These are phyloP conservation scores for Phymastichus coffea DNA, from an alignment of 1,140 invertebrate genomes.

Conservation along the genomic window DNA sequence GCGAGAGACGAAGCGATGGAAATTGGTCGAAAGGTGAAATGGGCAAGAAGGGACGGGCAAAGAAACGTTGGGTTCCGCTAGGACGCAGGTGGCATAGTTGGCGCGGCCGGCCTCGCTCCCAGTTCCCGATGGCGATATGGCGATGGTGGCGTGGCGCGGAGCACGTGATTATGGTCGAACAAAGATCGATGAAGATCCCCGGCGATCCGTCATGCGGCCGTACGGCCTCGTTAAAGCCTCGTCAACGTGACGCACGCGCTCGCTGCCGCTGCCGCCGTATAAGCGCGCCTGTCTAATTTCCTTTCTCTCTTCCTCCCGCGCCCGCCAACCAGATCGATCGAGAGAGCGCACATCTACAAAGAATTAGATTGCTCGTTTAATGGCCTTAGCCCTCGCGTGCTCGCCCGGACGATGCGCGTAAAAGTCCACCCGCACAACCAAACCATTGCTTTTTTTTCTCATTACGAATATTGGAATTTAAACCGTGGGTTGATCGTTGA, in stretches of 20 bases:
- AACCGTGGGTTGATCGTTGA: too few relatives aligned
- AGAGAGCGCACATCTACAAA: slow-evolving; percentile 27
- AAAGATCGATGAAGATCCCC: slow-evolving; percentile 28
- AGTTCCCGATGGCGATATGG: too few relatives aligned
- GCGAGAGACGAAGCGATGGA: background rate
- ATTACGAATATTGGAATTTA: too few relatives aligned
- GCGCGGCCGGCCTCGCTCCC: background rate
- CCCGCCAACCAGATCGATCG: slow-evolving; percentile 28
- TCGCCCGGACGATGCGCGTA: too few relatives aligned
- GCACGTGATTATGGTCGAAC: slow-evolving; percentile 32
- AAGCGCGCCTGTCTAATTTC: background rate
- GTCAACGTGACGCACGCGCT: background rate
- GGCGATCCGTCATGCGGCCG: background rate
- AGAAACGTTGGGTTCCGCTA: too few relatives aligned
- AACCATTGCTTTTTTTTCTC: too few relatives aligned
- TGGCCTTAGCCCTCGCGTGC: too few relatives aligned
- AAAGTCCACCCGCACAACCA: too few relatives aligned
- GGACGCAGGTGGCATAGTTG: background rate
- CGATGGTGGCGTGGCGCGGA: too few relatives aligned
- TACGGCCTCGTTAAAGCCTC: slow-evolving; percentile 1
- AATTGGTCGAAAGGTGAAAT: background rate
- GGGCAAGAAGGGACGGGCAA: background rate
- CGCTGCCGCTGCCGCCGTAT: too few relatives aligned
- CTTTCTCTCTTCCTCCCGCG: slow-evolving; percentile 4
- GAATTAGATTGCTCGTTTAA: too few relatives aligned